Base-by-base conservation (phyloP, 37 sponge, comb jelly and placozoan genomes). In the Dysidea cf. avara region DNA sequence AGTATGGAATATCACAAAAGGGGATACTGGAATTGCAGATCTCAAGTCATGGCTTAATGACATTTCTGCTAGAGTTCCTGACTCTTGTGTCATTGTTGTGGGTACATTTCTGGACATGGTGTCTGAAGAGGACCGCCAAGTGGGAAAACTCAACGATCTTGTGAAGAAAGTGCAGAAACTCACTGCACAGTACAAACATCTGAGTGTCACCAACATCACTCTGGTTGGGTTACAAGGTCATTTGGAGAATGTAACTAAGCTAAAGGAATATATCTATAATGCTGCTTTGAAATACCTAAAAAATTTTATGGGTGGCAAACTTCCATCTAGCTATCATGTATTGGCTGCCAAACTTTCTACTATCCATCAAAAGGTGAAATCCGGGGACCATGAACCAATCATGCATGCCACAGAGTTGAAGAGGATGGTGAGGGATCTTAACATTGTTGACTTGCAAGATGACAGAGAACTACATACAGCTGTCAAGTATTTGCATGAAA, bases 41-140 rank as follows among this genome's bases (percentile, higher is more conserved):
- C 71, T 95, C 57, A 83, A 84, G 56, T 78, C 84, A 13, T 95
- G 96, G 96, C 86, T 96, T 13, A 89, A 92, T 59, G 92, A 92
- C 69, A 92, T 96, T 36, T 83, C 87, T 28, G 68, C 86, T 18
- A 33, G 93, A 68, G 96, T 93, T 14, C 86, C 89, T 14, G 55
- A 76, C 20, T 92, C 93, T 32, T 76, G 77, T 25, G 84, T 92
- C 38, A 76, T 96, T 59, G 89, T 96, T 31, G 82, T 96, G 0
- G 96, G 90, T 22, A 96, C 96, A 13, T 80, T 80, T 66, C 71
- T 82, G 29, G 96, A 96, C 71, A 77, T 86, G 32, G 86, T 96
- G 6, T 20, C 69, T 1, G 90, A 88, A 2, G 69, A 52, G 36
- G 77, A 88, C 33, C 72, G 81, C 17, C 77, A 58, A 25, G 60